phyloP scores from a whole-genome alignment of 2,888 invertebrate species.

The Apamea monoglypha region DNA sequence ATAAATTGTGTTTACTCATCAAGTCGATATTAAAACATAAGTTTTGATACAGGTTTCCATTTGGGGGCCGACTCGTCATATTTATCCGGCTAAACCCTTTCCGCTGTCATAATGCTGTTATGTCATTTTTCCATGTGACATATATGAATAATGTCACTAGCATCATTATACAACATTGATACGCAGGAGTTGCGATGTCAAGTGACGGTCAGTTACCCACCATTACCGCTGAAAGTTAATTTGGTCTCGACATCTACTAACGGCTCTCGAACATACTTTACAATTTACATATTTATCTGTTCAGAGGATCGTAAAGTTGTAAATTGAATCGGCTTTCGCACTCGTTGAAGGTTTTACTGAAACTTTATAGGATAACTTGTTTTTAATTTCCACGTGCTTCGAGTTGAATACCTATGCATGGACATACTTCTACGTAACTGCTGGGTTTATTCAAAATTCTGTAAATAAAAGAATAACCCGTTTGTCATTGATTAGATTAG shows the following conservation, averaged over 20 bases:
- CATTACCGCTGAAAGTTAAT: constrained; percentile 60
- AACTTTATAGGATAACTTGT: not conserved
- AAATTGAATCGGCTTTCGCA: not conserved
- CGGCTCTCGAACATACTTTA: constrained; percentile 32
- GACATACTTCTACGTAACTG: not conserved
- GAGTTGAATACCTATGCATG: not conserved
- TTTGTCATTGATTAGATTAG: not conserved
- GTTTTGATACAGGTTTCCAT: too few species aligned
- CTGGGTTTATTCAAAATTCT: not conserved
- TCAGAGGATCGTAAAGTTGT: constrained; percentile 2
- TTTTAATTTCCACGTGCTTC: not conserved
- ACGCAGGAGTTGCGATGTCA: constrained; percentile 30
- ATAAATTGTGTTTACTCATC: too few species aligned
- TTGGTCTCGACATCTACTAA: constrained; percentile 18
- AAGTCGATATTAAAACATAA: too few species aligned
- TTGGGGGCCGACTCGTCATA: too few species aligned
- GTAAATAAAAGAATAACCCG: not conserved
- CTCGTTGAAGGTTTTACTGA: not conserved
- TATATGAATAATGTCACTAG: not conserved
- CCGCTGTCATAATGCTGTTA: not conserved
- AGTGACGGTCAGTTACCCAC: constrained; percentile 46
- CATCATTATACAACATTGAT: constrained; percentile 14
- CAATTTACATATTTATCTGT: constrained; percentile 27
- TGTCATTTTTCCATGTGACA: constrained; percentile 12
- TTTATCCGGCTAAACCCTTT: too few species aligned